Evolutionary conservation across 92 coral and sea anemone genomes (phyloP).

Genomic region (Muricea muricata): DNA sequence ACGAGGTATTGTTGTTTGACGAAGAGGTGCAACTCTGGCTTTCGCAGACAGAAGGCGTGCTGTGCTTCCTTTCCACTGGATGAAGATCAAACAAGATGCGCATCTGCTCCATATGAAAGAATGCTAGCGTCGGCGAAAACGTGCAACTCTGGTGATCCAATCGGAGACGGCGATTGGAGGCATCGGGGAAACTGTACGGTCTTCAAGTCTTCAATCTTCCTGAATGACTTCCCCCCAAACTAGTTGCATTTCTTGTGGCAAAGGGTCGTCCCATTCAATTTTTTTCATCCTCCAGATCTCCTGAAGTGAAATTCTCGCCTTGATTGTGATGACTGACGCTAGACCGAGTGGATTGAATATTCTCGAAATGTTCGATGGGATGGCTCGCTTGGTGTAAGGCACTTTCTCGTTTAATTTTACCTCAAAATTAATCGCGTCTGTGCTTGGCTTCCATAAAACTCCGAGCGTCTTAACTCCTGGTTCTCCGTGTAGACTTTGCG

Average conservation of each 20-base stretch:
- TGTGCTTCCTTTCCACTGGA: neutral
- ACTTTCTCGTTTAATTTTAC: neutral
- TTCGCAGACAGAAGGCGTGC: slow-evolving; percentile 10
- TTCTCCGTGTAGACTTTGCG: slow-evolving; percentile 1
- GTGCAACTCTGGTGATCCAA: slow-evolving; percentile 12
- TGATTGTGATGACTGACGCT: neutral
- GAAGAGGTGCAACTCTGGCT: slow-evolving; percentile 7
- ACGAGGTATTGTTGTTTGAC: neutral
- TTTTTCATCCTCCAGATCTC: neutral
- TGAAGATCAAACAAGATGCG: neutral
- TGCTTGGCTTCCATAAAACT: neutral
- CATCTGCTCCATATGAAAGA: neutral
- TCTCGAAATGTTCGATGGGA: neutral
- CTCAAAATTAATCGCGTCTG: neutral
- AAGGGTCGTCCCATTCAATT: slow-evolving; percentile 1
- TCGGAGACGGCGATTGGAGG: neutral
- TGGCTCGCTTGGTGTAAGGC: neutral
- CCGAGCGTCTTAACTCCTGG: neutral
- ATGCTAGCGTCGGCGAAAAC: neutral
- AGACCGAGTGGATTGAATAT: neutral
- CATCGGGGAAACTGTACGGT: slow-evolving; percentile 5
- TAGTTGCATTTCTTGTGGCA: neutral
- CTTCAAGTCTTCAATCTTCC: neutral
- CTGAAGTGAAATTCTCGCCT: slow-evolving; percentile 8
- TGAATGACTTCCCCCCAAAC: neutral